Percentiles rank a stretch among this genome's conserved stretches.
phyloP scores from a whole-genome alignment of 2,797 vertebrate species.

The Paramormyrops hopkinsi region DNA sequence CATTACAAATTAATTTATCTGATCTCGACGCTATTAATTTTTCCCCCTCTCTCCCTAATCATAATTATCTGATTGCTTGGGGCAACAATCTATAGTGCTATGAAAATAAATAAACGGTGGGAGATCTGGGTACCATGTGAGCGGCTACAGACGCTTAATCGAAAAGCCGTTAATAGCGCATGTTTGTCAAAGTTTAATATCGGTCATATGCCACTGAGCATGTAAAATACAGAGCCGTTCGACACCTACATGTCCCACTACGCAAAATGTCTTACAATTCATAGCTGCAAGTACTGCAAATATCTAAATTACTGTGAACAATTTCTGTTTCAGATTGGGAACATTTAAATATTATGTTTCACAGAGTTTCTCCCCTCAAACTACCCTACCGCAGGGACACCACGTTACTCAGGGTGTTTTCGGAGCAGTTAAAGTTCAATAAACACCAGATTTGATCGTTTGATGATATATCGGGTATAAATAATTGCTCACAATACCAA shows the following conservation, averaged over 20 bases:
- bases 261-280: constrained; percentile 42
- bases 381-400: background rate
- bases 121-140: constrained; percentile 70
- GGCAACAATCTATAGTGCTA: constrained; percentile 70
- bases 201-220: constrained; percentile 67
- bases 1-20: constrained; percentile 81
- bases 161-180: constrained; percentile 71
- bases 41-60: constrained; percentile 56
- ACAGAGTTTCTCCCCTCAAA: background rate
- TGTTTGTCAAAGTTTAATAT: constrained; percentile 72
- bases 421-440: background rate
- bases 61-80: constrained; percentile 76
- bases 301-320: background rate
- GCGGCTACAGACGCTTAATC: constrained; percentile 66
- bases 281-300: background rate
- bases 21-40: constrained; percentile 75
- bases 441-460: background rate
- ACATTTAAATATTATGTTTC: background rate
- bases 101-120: constrained; percentile 77
- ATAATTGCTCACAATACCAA: background rate
- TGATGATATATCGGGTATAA: background rate
- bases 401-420: background rate
- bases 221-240: constrained; percentile 66
- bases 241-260: constrained; percentile 64
- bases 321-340: background rate